Percentiles rank a stretch among this genome's conserved stretches.
Evolutionary conservation across 2,113 vertebrate species (phyloP).

Genomic region (Corvus moneduloides): DNA sequence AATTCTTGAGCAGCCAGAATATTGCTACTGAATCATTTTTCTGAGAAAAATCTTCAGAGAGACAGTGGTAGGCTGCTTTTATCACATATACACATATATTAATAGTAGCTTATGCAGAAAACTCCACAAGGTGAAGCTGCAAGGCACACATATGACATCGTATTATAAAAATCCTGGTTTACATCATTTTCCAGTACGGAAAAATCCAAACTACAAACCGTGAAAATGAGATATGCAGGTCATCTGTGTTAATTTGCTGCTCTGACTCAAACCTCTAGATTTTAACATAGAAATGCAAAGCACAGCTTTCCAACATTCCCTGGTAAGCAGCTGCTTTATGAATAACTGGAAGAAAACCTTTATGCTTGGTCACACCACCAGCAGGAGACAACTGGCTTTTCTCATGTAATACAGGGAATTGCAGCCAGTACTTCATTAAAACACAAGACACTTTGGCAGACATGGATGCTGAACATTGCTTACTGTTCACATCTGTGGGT

Average conservation of each 20-base stretch:
- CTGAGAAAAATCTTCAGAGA: constrained; percentile 24
- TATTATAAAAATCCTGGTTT: not conserved
- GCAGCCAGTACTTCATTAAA: constrained; percentile 71
- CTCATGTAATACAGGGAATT: constrained; percentile 56
- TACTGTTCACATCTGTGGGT: constrained; percentile 73
- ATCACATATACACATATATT: not conserved
- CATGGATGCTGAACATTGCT: constrained; percentile 67
- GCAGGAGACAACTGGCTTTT: constrained; percentile 62
- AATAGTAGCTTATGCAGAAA: not conserved
- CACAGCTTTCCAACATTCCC: not conserved
- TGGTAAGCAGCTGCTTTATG: constrained; percentile 40
- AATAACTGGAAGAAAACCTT: constrained; percentile 59
- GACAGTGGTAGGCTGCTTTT: not conserved
- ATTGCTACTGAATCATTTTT: not conserved
- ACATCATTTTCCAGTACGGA: not conserved
- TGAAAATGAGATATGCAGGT: not conserved
- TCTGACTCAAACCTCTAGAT: not conserved
- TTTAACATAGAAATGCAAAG: constrained; percentile 36
- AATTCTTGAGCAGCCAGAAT: not conserved
- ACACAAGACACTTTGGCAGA: constrained; percentile 66
- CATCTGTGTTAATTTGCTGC: not conserved
- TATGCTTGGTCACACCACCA: constrained; percentile 64
- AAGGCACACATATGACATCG: not conserved
- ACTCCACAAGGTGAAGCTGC: not conserved
- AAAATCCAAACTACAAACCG: not conserved